Percentiles rank a stretch among this genome's conserved stretches.
Conservation (phyloP, 1,140 invertebrate genomes). For the Pseudomyrmex sp. region DNA sequence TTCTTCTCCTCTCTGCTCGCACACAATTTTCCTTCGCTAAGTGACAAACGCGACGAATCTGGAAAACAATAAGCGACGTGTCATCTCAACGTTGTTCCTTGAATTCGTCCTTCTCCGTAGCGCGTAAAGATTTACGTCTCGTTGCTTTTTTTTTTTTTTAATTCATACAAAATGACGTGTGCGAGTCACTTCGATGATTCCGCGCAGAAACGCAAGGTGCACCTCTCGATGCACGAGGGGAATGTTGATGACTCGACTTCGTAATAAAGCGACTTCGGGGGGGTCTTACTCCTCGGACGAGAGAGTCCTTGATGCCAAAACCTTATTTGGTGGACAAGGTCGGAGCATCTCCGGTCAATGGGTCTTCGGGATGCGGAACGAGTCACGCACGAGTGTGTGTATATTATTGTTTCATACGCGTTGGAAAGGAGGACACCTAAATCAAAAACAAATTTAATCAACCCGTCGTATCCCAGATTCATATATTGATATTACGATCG, state of each 20-base stretch:
- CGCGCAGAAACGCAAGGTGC: neutral
- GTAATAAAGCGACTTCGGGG: conserved; percentile 8
- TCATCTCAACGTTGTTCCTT: neutral
- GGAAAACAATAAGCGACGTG: neutral
- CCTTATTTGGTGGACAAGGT: conserved; percentile 74
- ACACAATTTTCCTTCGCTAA: too few relatives aligned
- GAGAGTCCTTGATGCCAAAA: conserved; percentile 66
- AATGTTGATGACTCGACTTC: conserved; percentile 1
- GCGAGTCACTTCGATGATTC: neutral
- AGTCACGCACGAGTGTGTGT: too few relatives aligned
- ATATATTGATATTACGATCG: neutral
- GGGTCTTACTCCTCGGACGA: conserved; percentile 48
- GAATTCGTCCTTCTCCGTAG: neutral
- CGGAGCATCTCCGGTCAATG: conserved; percentile 67
- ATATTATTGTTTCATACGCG: too few relatives aligned
- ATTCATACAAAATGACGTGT: conserved; percentile 17
- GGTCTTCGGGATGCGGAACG: conserved; percentile 60
- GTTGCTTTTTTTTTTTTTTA: neutral
- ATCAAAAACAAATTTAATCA: too few relatives aligned
- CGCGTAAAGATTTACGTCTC: too few relatives aligned
- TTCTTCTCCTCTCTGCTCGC: neutral
- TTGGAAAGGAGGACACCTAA: too few relatives aligned
- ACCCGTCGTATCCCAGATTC: too few relatives aligned
- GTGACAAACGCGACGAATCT: neutral
- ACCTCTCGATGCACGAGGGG: neutral